Evolutionary conservation across 1,140 invertebrate species (phyloP).

Genomic region (Penaeus indicus): DNA sequence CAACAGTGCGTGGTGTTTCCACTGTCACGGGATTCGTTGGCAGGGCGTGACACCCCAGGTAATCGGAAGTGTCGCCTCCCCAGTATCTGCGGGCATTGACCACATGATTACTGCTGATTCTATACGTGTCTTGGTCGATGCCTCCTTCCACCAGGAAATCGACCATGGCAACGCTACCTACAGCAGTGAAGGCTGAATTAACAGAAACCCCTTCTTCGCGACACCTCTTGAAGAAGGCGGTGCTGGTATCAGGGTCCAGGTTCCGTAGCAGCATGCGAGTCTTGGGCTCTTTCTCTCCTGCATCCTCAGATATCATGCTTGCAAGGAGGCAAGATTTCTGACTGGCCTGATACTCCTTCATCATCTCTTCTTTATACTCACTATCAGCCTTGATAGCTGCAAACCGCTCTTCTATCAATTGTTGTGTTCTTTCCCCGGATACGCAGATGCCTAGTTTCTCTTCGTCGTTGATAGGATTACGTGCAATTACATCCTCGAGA

Average conservation of each 20-base stretch:
- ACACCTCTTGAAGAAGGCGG: conserved; percentile 31
- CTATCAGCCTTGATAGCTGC: background rate
- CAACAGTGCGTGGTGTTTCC: background rate
- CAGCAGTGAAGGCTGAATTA: conserved; percentile 19
- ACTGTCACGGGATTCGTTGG: background rate
- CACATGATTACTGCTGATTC: background rate
- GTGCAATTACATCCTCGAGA: conserved; percentile 24
- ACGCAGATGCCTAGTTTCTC: background rate
- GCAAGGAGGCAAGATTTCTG: background rate
- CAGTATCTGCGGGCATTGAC: conserved; percentile 34
- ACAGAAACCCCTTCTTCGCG: conserved; percentile 29
- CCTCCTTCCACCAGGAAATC: conserved; percentile 32
- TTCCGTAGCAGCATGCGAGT: background rate
- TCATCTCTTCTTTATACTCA: background rate
- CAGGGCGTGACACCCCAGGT: conserved; percentile 9
- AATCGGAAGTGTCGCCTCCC: background rate
- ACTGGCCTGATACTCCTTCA: background rate
- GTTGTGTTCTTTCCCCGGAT: conserved; percentile 9
- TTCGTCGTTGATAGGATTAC: conserved; percentile 14
- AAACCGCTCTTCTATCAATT: background rate
- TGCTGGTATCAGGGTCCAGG: conserved; percentile 12
- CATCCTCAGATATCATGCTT: background rate
- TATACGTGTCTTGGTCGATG: conserved; percentile 8
- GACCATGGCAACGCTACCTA: conserved; percentile 5
- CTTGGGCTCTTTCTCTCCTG: background rate